Percentiles rank a stretch among this genome's conserved stretches.
Conservation (phyloP, 2,888 invertebrate genomes). For the Hemaris fuciformis region DNA sequence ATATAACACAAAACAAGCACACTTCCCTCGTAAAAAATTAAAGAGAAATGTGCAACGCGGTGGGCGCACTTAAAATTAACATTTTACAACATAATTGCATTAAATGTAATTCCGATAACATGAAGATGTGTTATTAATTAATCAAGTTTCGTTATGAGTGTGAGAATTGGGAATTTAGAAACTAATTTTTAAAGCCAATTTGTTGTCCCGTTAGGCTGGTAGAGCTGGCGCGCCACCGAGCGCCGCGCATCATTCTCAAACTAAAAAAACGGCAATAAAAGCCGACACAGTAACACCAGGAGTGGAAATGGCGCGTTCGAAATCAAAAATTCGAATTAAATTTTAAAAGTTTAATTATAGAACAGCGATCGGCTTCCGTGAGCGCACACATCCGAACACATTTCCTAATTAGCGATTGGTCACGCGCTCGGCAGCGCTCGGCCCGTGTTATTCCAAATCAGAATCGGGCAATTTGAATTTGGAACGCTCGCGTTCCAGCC, state of each 20-base stretch:
- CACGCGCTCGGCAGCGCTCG: constrained; percentile 72
- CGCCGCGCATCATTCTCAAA: constrained; percentile 3
- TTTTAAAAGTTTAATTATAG: constrained; percentile 75
- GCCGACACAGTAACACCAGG: constrained; percentile 62
- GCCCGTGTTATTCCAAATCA: constrained; percentile 60
- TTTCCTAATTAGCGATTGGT: constrained; percentile 81
- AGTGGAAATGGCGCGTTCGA: constrained; percentile 66
- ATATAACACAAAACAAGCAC: not conserved
- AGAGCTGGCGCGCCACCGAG: not conserved
- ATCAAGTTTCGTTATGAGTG: constrained; percentile 16
- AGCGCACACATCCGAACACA: constrained; percentile 64
- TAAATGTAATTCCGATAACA: constrained; percentile 15
- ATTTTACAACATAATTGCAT: constrained; percentile 19
- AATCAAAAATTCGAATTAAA: constrained; percentile 72
- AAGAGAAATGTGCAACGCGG: not conserved
- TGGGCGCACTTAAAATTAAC: constrained; percentile 8
- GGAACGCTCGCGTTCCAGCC: constrained; percentile 63
- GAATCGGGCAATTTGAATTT: constrained; percentile 76
- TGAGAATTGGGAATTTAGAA: constrained; percentile 16
- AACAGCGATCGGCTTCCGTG: constrained; percentile 75
- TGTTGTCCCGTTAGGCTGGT: constrained; percentile 13
- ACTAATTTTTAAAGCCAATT: constrained; percentile 15
- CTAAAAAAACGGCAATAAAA: constrained; percentile 13
- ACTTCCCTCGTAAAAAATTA: not conserved
- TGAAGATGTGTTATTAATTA: constrained; percentile 16